These are phyloP conservation scores for Nomada ruficornis DNA, from an alignment of 2,888 invertebrate genomes.

Conservation along the genomic window DNA sequence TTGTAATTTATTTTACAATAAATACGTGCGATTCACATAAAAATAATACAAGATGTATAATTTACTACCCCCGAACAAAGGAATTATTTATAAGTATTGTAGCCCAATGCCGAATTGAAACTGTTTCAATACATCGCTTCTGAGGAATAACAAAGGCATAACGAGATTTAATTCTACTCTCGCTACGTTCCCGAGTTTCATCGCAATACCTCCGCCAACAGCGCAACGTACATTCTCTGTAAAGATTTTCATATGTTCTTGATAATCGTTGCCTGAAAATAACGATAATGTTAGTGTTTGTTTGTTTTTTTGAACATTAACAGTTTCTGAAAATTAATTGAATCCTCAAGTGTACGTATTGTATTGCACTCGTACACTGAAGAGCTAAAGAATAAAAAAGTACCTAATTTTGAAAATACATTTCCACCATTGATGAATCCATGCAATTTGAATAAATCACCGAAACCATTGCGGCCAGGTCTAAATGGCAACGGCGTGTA, in stretches of 20 bases:
- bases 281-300: slow-evolving; percentile 10
- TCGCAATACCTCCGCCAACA: slow-evolving; percentile 93
- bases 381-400: too few species aligned
- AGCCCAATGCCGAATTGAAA: slow-evolving; percentile 94
- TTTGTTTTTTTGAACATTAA: neutral
- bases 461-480: slow-evolving; percentile 91
- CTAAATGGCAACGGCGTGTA: slow-evolving; percentile 96
- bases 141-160: slow-evolving; percentile 89
- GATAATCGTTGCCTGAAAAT: slow-evolving; percentile 83
- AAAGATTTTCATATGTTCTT: slow-evolving; percentile 83
- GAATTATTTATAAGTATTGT: slow-evolving; percentile 88
- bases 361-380: neutral
- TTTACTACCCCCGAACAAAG: slow-evolving; percentile 52
- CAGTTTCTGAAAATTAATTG: too few species aligned
- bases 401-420: slow-evolving; percentile 84
- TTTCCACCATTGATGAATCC: slow-evolving; percentile 96
- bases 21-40: slow-evolving; percentile 34
- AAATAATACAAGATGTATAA: slow-evolving; percentile 53
- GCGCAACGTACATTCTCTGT: slow-evolving; percentile 88
- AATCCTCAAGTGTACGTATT: neutral
- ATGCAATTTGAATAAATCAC: slow-evolving; percentile 94
- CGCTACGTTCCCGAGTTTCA: slow-evolving; percentile 93
- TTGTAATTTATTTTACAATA: slow-evolving; percentile 55
- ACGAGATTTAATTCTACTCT: slow-evolving; percentile 98
- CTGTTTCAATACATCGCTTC: slow-evolving; percentile 89